Conservation (phyloP, 2,888 invertebrate species). For the Globia sparganii region DNA sequence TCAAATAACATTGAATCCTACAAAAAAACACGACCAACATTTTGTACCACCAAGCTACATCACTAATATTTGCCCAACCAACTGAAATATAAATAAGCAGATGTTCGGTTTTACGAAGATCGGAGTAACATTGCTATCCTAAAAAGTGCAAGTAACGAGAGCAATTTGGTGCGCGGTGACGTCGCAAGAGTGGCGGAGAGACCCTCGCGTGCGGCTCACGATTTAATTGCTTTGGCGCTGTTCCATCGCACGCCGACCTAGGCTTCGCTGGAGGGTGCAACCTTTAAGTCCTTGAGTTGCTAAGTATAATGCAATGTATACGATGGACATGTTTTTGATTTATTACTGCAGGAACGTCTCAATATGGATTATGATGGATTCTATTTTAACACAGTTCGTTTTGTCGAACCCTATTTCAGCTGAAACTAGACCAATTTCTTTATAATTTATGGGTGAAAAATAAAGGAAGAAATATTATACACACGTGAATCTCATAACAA, state of each 20-base stretch:
- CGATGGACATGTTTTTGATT: neutral
- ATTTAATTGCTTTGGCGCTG: constrained; percentile 88
- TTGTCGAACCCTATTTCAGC: neutral
- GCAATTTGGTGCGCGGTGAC: constrained; percentile 73
- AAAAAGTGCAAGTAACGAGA: constrained; percentile 84
- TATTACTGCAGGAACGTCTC: neutral
- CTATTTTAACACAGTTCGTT: neutral
- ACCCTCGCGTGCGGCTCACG: constrained; percentile 78
- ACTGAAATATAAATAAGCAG: constrained; percentile 46
- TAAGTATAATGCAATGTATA: constrained; percentile 44
- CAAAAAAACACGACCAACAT: constrained; percentile 20
- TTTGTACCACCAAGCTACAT: neutral
- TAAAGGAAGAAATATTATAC: neutral
- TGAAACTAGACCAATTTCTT: neutral
- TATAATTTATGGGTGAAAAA: neutral
- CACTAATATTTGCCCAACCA: constrained; percentile 22
- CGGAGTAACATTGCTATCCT: constrained; percentile 57
- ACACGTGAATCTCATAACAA: neutral
- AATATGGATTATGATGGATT: neutral
- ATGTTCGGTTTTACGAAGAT: constrained; percentile 50
- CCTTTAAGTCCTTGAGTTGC: constrained; percentile 35
- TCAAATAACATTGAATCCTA: constrained; percentile 7
- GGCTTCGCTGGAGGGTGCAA: constrained; percentile 65
- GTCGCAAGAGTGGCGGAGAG: constrained; percentile 70
- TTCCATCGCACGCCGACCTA: constrained; percentile 77